A percentile compares a stretch with the other conserved stretches of the same genome.
Conservation (phyloP, 2,888 invertebrate genomes). For the Hipparchia semele region DNA sequence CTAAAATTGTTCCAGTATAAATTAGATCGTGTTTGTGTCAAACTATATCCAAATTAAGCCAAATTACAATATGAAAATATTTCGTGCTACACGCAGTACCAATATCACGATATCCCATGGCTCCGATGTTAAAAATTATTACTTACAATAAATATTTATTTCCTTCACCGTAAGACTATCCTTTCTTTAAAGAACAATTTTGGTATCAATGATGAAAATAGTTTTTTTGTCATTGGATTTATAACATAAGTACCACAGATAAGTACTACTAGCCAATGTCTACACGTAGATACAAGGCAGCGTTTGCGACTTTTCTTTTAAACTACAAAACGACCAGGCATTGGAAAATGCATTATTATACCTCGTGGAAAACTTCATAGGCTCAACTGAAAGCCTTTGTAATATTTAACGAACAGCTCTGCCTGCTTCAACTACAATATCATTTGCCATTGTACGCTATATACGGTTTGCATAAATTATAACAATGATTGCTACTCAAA, state of each 20-base stretch:
- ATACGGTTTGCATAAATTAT: conserved; percentile 35
- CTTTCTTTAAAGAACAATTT: conserved; percentile 8
- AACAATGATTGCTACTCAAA: conserved; percentile 35
- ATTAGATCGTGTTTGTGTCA: conserved; percentile 20
- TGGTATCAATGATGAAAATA: not conserved
- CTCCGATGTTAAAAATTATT: conserved; percentile 11
- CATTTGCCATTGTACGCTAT: conserved; percentile 21
- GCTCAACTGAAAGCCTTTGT: conserved; percentile 12
- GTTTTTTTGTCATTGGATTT: no score
- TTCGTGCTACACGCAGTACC: conserved; percentile 33
- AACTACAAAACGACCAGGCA: not conserved
- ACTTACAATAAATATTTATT: conserved; percentile 28
- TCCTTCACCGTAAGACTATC: not conserved
- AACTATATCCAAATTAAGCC: conserved; percentile 29
- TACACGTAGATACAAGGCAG: no score
- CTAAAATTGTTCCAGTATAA: conserved; percentile 20
- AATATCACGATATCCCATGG: conserved; percentile 23
- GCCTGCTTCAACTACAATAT: conserved; percentile 24
- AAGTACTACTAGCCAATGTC: no score
- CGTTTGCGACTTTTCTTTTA: not conserved
- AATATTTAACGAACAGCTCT: conserved; percentile 12
- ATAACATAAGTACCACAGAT: no score
- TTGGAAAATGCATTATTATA: not conserved
- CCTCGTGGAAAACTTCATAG: conserved; percentile 14
- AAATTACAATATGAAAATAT: conserved; percentile 33